Evolutionary conservation across 2,113 vertebrate species (phyloP), one percentile per base, ranked within the genome.

Genomic region (Pelobates fuscus): DNA sequence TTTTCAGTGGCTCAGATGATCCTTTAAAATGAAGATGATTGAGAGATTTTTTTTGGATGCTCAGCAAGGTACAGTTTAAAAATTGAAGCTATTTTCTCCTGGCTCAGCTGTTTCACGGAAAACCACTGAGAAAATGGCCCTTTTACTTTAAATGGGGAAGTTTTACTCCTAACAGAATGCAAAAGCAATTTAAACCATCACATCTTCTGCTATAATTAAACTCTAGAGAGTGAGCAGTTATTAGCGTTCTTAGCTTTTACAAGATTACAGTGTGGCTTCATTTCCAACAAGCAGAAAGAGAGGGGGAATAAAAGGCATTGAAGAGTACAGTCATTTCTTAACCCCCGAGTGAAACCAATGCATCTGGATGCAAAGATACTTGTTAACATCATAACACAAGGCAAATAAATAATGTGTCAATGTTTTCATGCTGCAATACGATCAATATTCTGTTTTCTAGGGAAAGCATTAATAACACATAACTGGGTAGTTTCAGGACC

Each of bases 211-310:
- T 65, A 64, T 73, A 64, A 73, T 64, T 73, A 73, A 65, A 67
- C 71, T 67, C 71, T 21, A 27, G n/a, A 65, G 60, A 67, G 54
- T 4, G 25, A 59, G 37, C 71, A 21, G 72, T 76, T 76, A 76
- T 76, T 76, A 76, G 63, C 63, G 8, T 23, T 58, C 32, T 29
- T 66, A 10, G 54, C 54, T 44, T 37, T 23, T 46, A 49, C 62
- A 44, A 58, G 62, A 74, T 43, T 58, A 46, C 26, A 32, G 44
- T 7, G 43, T 26, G 27, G 71, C 49, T 43, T 43, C 17, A 25
- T 67, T 57, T 46, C 43, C 24, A 61, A 67, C 44, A 23, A 8
- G 12, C 12, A n/a, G 18, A 63, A 11, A 63, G 37, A 76, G 14
- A 20, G 29, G 21, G 46, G 41, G 44, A n/a, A 14, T 49, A 49